Evolutionary conservation across 2,888 invertebrate species (phyloP).

Genomic region (Chrysolina americana): DNA sequence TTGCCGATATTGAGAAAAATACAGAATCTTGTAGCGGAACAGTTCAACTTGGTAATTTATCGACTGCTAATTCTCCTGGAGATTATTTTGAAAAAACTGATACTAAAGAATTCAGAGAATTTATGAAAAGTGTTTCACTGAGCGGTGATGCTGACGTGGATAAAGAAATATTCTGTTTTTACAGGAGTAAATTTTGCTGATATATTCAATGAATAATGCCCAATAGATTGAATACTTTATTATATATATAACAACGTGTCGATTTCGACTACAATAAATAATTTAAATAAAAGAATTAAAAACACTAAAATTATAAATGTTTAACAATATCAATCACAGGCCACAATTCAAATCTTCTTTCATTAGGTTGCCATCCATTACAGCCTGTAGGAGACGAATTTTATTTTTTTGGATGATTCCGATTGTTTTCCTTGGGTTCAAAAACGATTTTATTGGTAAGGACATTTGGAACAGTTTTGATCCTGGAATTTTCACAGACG

Average conservation of each 20-base stretch:
- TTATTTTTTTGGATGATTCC: conserved; percentile 64
- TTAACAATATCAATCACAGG: conserved; percentile 37
- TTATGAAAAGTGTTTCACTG: conserved; percentile 67
- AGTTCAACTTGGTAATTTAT: background rate
- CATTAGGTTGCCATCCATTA: conserved; percentile 69
- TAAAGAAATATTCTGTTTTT: conserved; percentile 71
- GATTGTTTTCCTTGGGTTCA: conserved; percentile 61
- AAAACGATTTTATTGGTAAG: conserved; percentile 55
- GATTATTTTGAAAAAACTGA: conserved; percentile 44
- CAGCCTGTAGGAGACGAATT: conserved; percentile 67
- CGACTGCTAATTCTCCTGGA: background rate
- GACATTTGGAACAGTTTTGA: conserved; percentile 64
- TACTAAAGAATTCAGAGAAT: conserved; percentile 58
- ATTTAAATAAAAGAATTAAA: background rate
- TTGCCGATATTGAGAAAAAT: background rate
- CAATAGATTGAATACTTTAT: background rate
- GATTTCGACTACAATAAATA: background rate
- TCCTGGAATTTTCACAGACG: conserved; percentile 64
- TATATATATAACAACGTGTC: background rate
- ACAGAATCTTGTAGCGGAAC: background rate
- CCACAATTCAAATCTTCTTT: conserved; percentile 61
- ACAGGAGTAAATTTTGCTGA: conserved; percentile 62
- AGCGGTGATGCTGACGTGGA: conserved; percentile 71
- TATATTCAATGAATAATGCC: background rate
- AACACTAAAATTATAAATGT: background rate